These are phyloP conservation scores for Willowsia nigromaculata DNA, from an alignment of 2,888 invertebrate species.

Conservation along the genomic window DNA sequence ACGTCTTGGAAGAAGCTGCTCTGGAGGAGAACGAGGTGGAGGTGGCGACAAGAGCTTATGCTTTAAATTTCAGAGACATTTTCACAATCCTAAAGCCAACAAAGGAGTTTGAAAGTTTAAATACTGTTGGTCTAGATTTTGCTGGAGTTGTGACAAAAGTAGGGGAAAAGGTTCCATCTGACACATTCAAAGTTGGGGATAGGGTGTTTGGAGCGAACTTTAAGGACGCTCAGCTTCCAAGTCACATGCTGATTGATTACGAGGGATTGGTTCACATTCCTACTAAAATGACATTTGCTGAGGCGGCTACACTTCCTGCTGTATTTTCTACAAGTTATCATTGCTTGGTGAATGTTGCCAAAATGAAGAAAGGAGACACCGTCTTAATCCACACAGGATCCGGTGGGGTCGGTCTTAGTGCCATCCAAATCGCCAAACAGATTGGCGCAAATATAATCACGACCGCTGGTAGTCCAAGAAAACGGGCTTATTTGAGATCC, in stretches of 20 bases:
- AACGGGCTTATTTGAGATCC: conserved; percentile 54
- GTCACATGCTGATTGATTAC: background rate
- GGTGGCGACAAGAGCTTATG: background rate
- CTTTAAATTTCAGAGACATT: conserved; percentile 35
- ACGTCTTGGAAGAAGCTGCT: background rate
- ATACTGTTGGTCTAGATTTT: conserved; percentile 1
- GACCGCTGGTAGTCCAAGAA: conserved; percentile 65
- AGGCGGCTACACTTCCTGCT: conserved; percentile 20
- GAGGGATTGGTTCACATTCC: background rate
- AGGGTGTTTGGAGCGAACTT: background rate
- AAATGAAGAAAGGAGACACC: conserved; percentile 44
- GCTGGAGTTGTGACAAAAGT: background rate
- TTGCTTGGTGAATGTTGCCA: conserved; percentile 31
- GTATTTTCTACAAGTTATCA: background rate
- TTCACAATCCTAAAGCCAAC: conserved; percentile 10
- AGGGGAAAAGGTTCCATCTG: background rate
- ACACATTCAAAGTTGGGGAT: background rate
- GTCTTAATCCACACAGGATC: conserved; percentile 58
- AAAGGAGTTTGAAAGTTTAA: background rate
- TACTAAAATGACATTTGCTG: background rate
- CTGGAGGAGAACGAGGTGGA: background rate
- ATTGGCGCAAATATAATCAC: conserved; percentile 58
- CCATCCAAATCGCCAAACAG: conserved; percentile 46
- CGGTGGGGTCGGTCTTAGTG: conserved; percentile 60
- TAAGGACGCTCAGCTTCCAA: background rate